These are phyloP conservation scores for Rhingia campestris DNA, from an alignment of 2,888 invertebrate species.

Conservation along the genomic window DNA sequence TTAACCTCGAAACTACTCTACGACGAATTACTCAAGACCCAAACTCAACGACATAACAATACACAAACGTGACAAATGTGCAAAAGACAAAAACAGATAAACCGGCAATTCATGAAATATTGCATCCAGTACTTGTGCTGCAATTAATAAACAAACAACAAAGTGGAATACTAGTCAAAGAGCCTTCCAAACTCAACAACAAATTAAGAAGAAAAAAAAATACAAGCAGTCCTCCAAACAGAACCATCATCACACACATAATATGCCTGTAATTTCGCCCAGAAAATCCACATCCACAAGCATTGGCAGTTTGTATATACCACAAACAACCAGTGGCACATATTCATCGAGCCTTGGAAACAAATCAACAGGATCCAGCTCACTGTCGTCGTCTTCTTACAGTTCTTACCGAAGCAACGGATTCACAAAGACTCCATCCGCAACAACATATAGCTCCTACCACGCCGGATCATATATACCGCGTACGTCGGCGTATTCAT, in stretches of 20 bases:
- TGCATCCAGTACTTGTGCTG: conserved; percentile 1
- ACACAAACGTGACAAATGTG: conserved; percentile 44
- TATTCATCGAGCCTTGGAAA: conserved; percentile 73
- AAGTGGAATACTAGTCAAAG: conserved; percentile 57
- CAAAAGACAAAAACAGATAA: conserved; percentile 49
- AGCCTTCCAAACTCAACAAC: conserved; percentile 28
- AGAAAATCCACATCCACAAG: conserved; percentile 82
- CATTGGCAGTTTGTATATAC: conserved; percentile 82
- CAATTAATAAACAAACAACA: conserved; percentile 13
- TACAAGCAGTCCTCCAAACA: conserved; percentile 40
- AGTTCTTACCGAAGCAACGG: conserved; percentile 78
- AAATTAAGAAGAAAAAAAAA: not conserved
- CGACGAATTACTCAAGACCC: conserved; percentile 32
- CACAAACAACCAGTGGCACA: conserved; percentile 79
- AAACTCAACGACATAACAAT: conserved; percentile 30
- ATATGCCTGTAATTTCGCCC: conserved; percentile 83
- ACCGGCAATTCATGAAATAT: conserved; percentile 13
- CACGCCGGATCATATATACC: conserved; percentile 78
- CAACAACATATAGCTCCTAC: conserved; percentile 76
- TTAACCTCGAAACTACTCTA: conserved; percentile 50
- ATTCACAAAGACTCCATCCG: conserved; percentile 73
- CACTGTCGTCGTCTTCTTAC: conserved; percentile 72
- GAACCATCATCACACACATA: conserved; percentile 74
- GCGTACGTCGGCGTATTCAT: conserved; percentile 77
- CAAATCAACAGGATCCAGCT: conserved; percentile 58